Percentiles rank a stretch among this genome's conserved stretches.
phyloP scores from a whole-genome alignment of 2,113 vertebrate species.

The Varanus salvator region DNA sequence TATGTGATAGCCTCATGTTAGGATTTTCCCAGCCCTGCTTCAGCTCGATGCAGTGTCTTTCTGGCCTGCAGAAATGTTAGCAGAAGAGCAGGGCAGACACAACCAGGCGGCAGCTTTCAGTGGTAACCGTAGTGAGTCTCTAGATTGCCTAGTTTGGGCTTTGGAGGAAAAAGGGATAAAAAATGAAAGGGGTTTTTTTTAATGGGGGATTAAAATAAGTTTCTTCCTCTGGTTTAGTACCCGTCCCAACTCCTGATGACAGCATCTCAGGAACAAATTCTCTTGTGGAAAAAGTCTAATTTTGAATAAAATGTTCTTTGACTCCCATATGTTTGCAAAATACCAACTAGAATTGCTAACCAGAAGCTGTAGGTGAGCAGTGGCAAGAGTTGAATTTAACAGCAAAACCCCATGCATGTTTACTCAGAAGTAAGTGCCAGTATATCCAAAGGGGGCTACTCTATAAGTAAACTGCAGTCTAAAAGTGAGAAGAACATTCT shows the following conservation, averaged over 20 bases:
- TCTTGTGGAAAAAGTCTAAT: neutral
- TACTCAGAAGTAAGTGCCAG: no score
- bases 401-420: no score
- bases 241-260: no score
- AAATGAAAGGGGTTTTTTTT: neutral
- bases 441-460: no score
- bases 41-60: neutral
- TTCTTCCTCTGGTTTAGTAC: neutral
- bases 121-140: neutral
- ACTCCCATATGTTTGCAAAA: neutral
- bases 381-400: neutral
- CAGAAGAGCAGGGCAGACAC: no score
- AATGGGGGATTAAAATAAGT: neutral
- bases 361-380: neutral
- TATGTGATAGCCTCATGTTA: neutral
- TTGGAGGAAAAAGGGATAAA: neutral
- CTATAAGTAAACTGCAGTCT: no score
- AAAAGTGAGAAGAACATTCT: neutral
- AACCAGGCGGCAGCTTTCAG: neutral
- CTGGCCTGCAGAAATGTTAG: neutral
- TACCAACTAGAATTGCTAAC: neutral
- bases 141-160: neutral
- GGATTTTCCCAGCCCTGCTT: neutral
- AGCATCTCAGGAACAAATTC: neutral
- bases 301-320: neutral